Evolutionary conservation across 1,140 invertebrate species (phyloP).

Genomic region (Anastatus disparis): DNA sequence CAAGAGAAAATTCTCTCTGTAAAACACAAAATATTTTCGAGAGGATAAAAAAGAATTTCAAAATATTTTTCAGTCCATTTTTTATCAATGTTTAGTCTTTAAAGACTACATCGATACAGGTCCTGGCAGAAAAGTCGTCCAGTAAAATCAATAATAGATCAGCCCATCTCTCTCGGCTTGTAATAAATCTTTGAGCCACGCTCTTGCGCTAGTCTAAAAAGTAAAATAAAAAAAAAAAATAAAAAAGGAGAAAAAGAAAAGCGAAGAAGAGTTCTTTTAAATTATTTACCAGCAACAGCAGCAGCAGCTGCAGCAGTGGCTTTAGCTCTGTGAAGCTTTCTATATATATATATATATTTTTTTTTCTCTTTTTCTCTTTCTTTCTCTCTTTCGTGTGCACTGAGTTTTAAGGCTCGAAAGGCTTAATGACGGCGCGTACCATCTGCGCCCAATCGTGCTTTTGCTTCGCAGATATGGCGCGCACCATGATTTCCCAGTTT

Average conservation of each 20-base stretch:
- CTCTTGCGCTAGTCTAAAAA: background rate
- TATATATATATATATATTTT: no score
- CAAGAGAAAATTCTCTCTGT: no score
- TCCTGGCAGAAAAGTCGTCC: background rate
- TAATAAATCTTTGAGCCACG: slow-evolving; percentile 39
- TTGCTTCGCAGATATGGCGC: slow-evolving; percentile 46
- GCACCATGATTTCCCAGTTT: slow-evolving; percentile 52
- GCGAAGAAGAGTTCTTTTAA: slow-evolving; percentile 33
- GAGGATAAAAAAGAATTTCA: no score
- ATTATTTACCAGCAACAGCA: slow-evolving; percentile 29
- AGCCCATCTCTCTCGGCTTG: slow-evolving; percentile 1
- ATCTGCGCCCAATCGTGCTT: slow-evolving; percentile 59
- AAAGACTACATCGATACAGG: background rate
- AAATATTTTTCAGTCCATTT: no score
- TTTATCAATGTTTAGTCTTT: no score
- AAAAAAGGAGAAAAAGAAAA: slow-evolving; percentile 35
- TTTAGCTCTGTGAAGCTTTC: background rate
- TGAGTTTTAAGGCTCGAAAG: slow-evolving; percentile 39
- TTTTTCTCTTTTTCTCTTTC: no score
- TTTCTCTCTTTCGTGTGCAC: background rate
- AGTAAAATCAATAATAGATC: slow-evolving; percentile 40
- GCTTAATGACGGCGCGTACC: slow-evolving; percentile 46
- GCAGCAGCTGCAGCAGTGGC: background rate
- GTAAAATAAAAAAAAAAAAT: no score
- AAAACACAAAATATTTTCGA: no score